Evolutionary conservation across 92 coral and sea anemone genomes (phyloP), one percentile per base, ranked within the genome.

Genomic region (Pocillopora grandis): DNA sequence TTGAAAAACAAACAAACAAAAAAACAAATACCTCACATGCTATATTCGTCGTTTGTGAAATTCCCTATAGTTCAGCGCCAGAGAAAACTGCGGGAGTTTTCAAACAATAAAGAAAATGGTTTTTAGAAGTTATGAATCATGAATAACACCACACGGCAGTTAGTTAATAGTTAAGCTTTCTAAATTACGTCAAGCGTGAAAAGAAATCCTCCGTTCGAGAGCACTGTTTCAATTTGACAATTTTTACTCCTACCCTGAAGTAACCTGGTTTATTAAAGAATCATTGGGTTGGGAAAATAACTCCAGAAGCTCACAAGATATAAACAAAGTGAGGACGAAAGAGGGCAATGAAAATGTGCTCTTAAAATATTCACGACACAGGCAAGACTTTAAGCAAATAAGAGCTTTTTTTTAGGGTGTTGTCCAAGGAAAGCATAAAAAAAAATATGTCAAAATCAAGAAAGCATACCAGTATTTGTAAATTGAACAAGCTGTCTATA

Each of bases 121-220:
- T 49, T 52, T n/a, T 16, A 58, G 35, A 83, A 76, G 75, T 75
- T 73, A 83, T 83, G 63, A 83, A 83, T 83, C 86, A 83, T 83
- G 86, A 48, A 83, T 83, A 74, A 83, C 64, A 36, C 56, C 18
- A 56, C n/a, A 56, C 49, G 64, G 72, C 73, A 75, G 79, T 83
- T 73, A 83, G 74, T 83, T 83, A 83, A 83, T 64, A 52, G 86
- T 72, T 63, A 23, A 83, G 73, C 16, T 73, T 83, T 83, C 35
- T 21, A 55, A 59, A 83, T 83, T 83, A 83, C 80, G 72, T 83
- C 80, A 83, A 64, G 73, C 74, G 27, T 23, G 72, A 21, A 74
- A 6, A 61, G 12, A 48, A 68, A 20, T 73, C 35, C 23, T 19
- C 23, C 23, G 12, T 80, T 80, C 84, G 57, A 80, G 84, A 80